These are phyloP conservation scores for Drosophila lutescens DNA, from an alignment of 2,888 invertebrate species.

Conservation along the genomic window DNA sequence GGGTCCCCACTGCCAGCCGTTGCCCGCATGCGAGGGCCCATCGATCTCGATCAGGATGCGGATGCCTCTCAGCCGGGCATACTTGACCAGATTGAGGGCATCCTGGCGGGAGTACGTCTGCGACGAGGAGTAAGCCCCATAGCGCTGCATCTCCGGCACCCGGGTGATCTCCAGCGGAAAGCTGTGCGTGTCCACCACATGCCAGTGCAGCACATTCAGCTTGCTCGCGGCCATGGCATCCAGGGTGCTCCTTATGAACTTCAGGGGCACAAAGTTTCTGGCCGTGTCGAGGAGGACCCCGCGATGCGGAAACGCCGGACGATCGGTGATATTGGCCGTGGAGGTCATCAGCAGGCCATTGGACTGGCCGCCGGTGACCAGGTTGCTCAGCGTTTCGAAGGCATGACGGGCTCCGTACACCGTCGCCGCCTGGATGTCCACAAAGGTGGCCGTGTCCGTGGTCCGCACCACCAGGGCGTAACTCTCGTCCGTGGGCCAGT, in stretches of 20 bases:
- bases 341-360: slow-evolving; percentile 87
- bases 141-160: slow-evolving; percentile 90
- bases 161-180: slow-evolving; percentile 93
- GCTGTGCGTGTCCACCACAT: slow-evolving; percentile 95
- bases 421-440: slow-evolving; percentile 86
- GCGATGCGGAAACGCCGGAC: slow-evolving; percentile 92
- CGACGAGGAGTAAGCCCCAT: slow-evolving; percentile 89
- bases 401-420: slow-evolving; percentile 91
- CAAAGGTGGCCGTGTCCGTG: slow-evolving; percentile 85
- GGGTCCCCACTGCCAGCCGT: slow-evolving; percentile 93
- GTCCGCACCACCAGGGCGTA: slow-evolving; percentile 87
- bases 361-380: slow-evolving; percentile 85
- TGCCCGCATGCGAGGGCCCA: slow-evolving; percentile 93
- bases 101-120: slow-evolving; percentile 89
- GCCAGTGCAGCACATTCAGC: slow-evolving; percentile 97
- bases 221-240: slow-evolving; percentile 95
- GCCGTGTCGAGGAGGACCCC: slow-evolving; percentile 95
- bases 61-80: slow-evolving; percentile 92
- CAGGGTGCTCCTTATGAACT: slow-evolving; percentile 87
- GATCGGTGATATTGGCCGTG: slow-evolving; percentile 89
- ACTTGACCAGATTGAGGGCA: slow-evolving; percentile 88
- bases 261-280: slow-evolving; percentile 92
- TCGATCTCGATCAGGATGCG: slow-evolving; percentile 95
- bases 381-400: slow-evolving; percentile 90
- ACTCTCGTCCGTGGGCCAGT: slow-evolving; percentile 89